These are phyloP conservation scores for Podarcis siculus DNA, from an alignment of 2,797 vertebrate genomes.

Conservation along the genomic window DNA sequence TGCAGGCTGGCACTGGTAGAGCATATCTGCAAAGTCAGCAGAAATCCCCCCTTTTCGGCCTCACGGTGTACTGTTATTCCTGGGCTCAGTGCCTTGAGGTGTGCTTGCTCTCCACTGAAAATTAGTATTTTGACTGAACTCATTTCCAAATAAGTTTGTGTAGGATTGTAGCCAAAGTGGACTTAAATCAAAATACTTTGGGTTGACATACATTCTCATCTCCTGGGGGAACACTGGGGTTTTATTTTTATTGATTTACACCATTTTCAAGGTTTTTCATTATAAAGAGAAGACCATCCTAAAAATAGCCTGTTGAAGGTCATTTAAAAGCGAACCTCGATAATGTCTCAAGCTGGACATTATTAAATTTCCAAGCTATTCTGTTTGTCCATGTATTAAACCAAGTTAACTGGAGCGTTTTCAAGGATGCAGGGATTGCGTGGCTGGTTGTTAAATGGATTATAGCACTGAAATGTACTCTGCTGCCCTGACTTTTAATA, in stretches of 20 bases:
- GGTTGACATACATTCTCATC: background rate
- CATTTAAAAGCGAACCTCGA: background rate
- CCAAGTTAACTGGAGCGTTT: constrained; percentile 8
- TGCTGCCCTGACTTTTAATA: constrained; percentile 24
- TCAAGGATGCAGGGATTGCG: constrained; percentile 1
- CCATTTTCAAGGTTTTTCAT: background rate
- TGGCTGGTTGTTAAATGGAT: constrained; percentile 21
- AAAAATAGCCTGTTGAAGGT: constrained; percentile 11
- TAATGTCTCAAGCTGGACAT: background rate
- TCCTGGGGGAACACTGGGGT: background rate
- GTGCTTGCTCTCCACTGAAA: background rate
- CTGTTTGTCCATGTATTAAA: constrained; percentile 14
- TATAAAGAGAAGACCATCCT: background rate
- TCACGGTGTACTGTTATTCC: background rate
- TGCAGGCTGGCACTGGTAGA: background rate
- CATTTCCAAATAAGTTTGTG: background rate
- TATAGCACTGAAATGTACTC: constrained; percentile 14
- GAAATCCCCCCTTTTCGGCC: background rate
- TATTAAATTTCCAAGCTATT: constrained; percentile 27
- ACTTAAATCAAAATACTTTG: background rate
- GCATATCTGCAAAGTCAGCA: background rate
- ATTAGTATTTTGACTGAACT: background rate
- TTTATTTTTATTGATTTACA: constrained; percentile 1
- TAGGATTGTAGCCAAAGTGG: background rate
- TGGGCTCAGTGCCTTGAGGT: background rate